phyloP scores from a whole-genome alignment of 2,113 vertebrate genomes.

The Lagopus leucura region DNA sequence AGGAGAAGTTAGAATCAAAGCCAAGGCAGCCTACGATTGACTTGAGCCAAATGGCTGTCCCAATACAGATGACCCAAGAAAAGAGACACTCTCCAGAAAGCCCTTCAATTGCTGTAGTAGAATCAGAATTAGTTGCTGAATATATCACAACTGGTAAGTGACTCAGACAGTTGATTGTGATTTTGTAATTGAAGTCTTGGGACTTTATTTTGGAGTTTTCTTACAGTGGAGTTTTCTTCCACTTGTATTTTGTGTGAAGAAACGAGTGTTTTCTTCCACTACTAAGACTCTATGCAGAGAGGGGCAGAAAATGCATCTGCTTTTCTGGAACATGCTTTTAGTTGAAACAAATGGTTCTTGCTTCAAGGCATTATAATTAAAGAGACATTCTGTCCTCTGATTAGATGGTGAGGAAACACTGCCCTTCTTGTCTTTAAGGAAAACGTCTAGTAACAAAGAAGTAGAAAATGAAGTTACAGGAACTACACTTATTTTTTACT shows the following conservation, averaged over 20 bases:
- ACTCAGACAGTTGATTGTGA: neutral
- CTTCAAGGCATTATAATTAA: neutral
- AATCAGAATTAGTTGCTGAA: conserved; percentile 86
- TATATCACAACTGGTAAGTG: conserved; percentile 84
- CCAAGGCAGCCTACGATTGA: conserved; percentile 94
- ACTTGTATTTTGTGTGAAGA: neutral
- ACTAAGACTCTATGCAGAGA: neutral
- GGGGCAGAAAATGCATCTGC: conserved; percentile 50
- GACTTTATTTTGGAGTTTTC: neutral
- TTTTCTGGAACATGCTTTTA: conserved; percentile 43
- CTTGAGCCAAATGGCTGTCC: conserved; percentile 97
- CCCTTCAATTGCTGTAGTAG: conserved; percentile 85
- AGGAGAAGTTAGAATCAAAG: conserved; percentile 90
- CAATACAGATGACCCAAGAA: conserved; percentile 92
- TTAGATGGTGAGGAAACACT: conserved; percentile 33
- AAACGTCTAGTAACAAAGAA: neutral
- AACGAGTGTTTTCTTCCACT: neutral
- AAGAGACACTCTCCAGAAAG: conserved; percentile 88
- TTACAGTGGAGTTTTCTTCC: neutral
- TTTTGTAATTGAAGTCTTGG: neutral
- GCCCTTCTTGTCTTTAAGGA: neutral
- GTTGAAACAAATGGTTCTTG: conserved; percentile 6
- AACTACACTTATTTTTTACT: neutral
- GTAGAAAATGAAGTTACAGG: neutral
- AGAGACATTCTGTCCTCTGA: neutral